Base-by-base conservation (phyloP, 2,113 vertebrate genomes). In the Lophotis ruficrista region DNA sequence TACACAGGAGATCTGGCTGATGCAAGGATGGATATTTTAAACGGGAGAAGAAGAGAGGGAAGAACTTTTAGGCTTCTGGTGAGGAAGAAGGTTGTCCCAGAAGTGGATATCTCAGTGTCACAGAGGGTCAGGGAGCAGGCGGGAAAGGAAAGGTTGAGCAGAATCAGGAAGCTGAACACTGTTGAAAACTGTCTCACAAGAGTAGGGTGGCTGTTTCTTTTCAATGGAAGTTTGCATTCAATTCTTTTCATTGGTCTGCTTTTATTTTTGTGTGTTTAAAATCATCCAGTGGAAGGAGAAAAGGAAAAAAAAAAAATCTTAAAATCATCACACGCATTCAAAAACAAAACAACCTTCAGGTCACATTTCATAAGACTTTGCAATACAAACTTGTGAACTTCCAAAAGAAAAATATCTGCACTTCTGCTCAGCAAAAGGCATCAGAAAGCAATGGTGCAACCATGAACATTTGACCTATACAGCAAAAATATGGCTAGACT, bases 11-110 rank as follows among this genome's bases (percentile, higher is more conserved):
- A 56, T 69, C 72, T 96, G 82, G 73, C 27, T 94, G 94, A 87
- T 85, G 87, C 43, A 96, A 94, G 81, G 79, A 91, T 65, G 87
- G 87, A 4, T 66, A 77, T 87, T 97, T 95, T 86, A 91, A 90
- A 83, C 4, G 27, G 82, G 82, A 96, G 66, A 95, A 94, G 85
- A 96, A 94, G 82, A 96, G 68, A 94, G 79, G 73, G 86, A 94
- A 94, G 78, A 91, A 75, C 68, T 83, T 92, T 90, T 69, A 94
- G 92, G 57, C 73, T 89, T 91, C 4, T 10, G 84, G 56, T 76
- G 86, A 94, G 76, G 88, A 97, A 96, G 93, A 95, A 93, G 69
- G 81, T 83, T 97, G 82, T 66, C 84, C 91, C 96, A 86, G 84
- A 91, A 95, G 82, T 84, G 83, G 77, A 83, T 90, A 96, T 93